Evolutionary conservation across 2,797 vertebrate genomes (phyloP).

Genomic region (Crypturellus tataupa): DNA sequence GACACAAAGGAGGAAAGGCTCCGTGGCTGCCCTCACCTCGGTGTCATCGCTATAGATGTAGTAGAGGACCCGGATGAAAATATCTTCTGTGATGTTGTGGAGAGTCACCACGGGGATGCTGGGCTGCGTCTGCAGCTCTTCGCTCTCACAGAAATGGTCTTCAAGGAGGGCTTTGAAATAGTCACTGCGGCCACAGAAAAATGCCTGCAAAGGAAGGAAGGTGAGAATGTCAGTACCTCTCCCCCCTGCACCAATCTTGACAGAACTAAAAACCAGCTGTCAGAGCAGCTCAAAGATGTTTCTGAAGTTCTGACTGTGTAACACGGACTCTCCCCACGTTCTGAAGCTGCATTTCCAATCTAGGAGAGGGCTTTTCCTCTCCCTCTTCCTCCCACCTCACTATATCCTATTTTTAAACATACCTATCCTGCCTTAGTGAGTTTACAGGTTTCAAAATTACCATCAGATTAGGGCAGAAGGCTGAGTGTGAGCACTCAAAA

Average conservation of each 20-base stretch:
- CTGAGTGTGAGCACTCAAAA: not conserved
- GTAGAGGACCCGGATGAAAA: conserved; percentile 92
- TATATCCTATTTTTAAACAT: not conserved
- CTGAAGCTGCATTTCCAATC: not conserved
- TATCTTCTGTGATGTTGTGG: conserved; percentile 89
- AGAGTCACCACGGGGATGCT: conserved; percentile 91
- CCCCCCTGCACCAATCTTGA: not conserved
- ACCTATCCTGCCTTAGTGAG: not conserved
- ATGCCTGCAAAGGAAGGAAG: conserved; percentile 83
- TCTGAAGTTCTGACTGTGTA: not conserved
- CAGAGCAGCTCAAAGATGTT: not conserved
- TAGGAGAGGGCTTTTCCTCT: not conserved
- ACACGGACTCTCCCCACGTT: not conserved
- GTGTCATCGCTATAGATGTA: conserved; percentile 95
- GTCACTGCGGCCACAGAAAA: conserved; percentile 97
- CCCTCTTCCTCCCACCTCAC: no score
- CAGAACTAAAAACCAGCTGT: not conserved
- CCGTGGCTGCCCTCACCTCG: conserved; percentile 82
- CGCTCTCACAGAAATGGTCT: conserved; percentile 94
- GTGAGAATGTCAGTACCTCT: not conserved
- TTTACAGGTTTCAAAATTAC: not conserved
- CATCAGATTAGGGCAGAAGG: not conserved
- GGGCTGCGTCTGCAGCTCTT: conserved; percentile 88
- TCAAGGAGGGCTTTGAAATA: conserved; percentile 95
- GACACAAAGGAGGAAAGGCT: not conserved